These are phyloP conservation scores for Drosophila setosimentum DNA, from an alignment of 2,888 invertebrate genomes.

Conservation along the genomic window DNA sequence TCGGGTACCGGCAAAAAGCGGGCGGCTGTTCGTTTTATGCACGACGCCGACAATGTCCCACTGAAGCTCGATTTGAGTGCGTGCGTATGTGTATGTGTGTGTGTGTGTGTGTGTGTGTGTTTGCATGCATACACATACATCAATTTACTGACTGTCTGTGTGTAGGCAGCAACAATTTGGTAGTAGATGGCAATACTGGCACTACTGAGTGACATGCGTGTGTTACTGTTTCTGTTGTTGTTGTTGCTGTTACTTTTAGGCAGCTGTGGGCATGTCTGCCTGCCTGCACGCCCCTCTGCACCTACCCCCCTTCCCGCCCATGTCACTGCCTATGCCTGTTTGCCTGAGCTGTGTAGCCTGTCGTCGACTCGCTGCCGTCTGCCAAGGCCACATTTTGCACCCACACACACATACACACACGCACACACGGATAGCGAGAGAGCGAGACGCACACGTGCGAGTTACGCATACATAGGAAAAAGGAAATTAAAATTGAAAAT, in stretches of 20 bases:
- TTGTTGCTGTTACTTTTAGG: slow-evolving; percentile 49
- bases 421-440: slow-evolving; percentile 16
- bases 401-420: slow-evolving; percentile 43
- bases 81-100: slow-evolving; percentile 5
- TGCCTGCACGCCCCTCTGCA: slow-evolving; percentile 36
- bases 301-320: neutral
- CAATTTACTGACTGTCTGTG: slow-evolving; percentile 44
- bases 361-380: slow-evolving; percentile 65
- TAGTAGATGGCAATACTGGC: slow-evolving; percentile 58
- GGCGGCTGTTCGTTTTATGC: slow-evolving; percentile 35
- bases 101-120: slow-evolving; percentile 13
- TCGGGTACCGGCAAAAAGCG: slow-evolving; percentile 71
- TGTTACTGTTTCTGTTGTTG: slow-evolving; percentile 33
- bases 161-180: slow-evolving; percentile 38
- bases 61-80: slow-evolving; percentile 46
- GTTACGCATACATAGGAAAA: slow-evolving; percentile 78
- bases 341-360: slow-evolving; percentile 27
- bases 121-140: slow-evolving; percentile 29
- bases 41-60: slow-evolving; percentile 58
- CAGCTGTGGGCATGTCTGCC: slow-evolving; percentile 73
- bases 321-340: neutral
- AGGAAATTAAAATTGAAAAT: slow-evolving; percentile 82
- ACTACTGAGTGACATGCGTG: slow-evolving; percentile 54
- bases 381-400: slow-evolving; percentile 79
- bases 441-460: slow-evolving; percentile 67